Percentiles rank a stretch among this genome's conserved stretches.
These are phyloP conservation scores for Pipistrellus pipistrellus DNA, from an alignment of 2,797 vertebrate genomes.

Conservation along the genomic window DNA sequence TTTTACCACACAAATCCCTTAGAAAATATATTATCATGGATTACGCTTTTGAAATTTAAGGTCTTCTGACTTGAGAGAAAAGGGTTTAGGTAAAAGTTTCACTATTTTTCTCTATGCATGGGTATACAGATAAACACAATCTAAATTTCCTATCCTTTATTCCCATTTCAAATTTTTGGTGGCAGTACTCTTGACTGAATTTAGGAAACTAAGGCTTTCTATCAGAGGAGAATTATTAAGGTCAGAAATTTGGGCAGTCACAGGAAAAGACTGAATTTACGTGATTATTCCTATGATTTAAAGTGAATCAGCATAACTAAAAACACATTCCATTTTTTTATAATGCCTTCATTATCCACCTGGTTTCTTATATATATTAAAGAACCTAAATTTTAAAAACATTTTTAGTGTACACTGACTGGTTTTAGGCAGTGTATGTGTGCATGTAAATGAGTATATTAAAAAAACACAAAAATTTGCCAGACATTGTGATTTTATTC, in stretches of 20 bases:
- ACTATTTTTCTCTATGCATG: background rate
- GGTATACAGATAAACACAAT: background rate
- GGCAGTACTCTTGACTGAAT: background rate
- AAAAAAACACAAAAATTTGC: slow-evolving; percentile 78
- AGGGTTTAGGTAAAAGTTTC: background rate
- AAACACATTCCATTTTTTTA: background rate
- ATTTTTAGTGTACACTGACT: background rate
- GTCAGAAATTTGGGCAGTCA: slow-evolving; percentile 2
- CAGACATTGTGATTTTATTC: slow-evolving; percentile 68
- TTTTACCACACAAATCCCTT: slow-evolving; percentile 15
- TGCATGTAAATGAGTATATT: slow-evolving; percentile 44
- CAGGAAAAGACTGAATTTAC: background rate
- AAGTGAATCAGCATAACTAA: background rate
- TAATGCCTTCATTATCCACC: slow-evolving; percentile 9
- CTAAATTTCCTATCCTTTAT: background rate
- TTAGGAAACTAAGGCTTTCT: slow-evolving; percentile 18
- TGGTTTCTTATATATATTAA: background rate
- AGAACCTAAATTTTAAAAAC: background rate
- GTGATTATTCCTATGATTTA: slow-evolving; percentile 17
- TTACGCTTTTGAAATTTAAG: background rate
- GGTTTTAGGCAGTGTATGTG: background rate
- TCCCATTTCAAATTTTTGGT: slow-evolving; percentile 20
- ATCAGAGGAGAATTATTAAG: background rate
- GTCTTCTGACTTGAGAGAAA: background rate
- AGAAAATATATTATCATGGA: slow-evolving; percentile 23